Evolutionary conservation across 1,140 invertebrate species (phyloP).

Genomic region (Anadara kagoshimensis): DNA sequence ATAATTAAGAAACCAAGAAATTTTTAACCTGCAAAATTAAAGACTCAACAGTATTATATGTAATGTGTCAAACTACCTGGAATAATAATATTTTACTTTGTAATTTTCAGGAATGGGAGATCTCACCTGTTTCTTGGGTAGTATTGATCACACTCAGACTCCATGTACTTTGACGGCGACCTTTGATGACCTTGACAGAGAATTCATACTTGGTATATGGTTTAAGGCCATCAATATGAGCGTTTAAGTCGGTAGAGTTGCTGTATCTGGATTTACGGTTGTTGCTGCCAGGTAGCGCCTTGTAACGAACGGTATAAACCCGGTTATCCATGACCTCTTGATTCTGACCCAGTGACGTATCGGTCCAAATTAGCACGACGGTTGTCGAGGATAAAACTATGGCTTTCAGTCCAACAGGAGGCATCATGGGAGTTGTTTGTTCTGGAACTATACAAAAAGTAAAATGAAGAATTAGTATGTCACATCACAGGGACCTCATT

Average conservation of each 20-base stretch:
- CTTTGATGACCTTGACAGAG: slow-evolving; percentile 94
- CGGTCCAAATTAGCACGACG: slow-evolving; percentile 96
- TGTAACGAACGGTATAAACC: slow-evolving; percentile 88
- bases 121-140: slow-evolving; percentile 84
- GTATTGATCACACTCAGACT: slow-evolving; percentile 94
- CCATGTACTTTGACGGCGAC: slow-evolving; percentile 90
- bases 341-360: slow-evolving; percentile 80
- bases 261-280: slow-evolving; percentile 80
- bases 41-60: no score
- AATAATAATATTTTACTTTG: no score
- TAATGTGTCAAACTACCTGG: no score
- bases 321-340: slow-evolving; percentile 84
- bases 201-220: slow-evolving; percentile 97
- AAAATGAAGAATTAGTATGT: no score
- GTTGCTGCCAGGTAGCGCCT: slow-evolving; percentile 44
- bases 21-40: no score
- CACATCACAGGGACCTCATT: no score
- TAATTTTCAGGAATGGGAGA: no score
- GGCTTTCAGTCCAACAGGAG: slow-evolving; percentile 94
- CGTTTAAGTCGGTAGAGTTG: slow-evolving; percentile 94
- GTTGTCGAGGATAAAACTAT: slow-evolving; percentile 89
- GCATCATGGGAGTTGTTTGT: slow-evolving; percentile 78
- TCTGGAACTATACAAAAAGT: slow-evolving; percentile 73
- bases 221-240: slow-evolving; percentile 92
- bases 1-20: no score